phyloP scores from a whole-genome alignment of 2,797 vertebrate species.

The Threskiornis aethiopicus region DNA sequence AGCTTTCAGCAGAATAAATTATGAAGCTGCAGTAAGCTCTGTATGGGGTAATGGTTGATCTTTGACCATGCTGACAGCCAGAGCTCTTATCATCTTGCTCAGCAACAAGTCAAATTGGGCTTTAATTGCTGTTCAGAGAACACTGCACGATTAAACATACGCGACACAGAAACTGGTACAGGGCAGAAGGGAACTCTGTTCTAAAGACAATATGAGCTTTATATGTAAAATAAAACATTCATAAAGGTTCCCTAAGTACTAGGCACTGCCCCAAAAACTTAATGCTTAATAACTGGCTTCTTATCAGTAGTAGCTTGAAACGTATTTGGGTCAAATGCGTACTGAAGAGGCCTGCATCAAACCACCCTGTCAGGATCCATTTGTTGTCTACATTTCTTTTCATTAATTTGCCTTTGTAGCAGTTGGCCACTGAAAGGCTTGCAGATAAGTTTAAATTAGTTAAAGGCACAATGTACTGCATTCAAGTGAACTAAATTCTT shows the following conservation, averaged over 20 bases:
- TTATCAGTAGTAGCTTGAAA: neutral
- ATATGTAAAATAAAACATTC: neutral
- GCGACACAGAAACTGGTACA: slow-evolving; percentile 27
- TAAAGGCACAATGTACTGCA: neutral
- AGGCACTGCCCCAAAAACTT: neutral
- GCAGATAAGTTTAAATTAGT: neutral
- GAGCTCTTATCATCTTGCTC: slow-evolving; percentile 65
- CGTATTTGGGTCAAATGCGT: neutral
- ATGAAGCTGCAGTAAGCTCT: slow-evolving; percentile 32
- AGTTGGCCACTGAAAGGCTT: neutral
- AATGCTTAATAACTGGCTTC: neutral
- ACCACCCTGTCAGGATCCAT: neutral
- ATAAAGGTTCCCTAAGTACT: neutral
- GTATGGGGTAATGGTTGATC: slow-evolving; percentile 65
- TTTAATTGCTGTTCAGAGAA: slow-evolving; percentile 74
- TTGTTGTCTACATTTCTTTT: neutral
- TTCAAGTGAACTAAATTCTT: neutral
- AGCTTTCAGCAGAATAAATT: slow-evolving; percentile 49
- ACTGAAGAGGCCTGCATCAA: neutral
- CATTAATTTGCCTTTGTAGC: neutral
- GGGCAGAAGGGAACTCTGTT: slow-evolving; percentile 25
- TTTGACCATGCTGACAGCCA: slow-evolving; percentile 71
- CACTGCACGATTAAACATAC: slow-evolving; percentile 54
- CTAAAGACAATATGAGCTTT: slow-evolving; percentile 39
- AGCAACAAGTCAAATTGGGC: slow-evolving; percentile 69